A percentile compares a stretch with the other conserved stretches of the same genome.
phyloP scores from a whole-genome alignment of 2,113 vertebrate genomes.

The Globicephala melas region DNA sequence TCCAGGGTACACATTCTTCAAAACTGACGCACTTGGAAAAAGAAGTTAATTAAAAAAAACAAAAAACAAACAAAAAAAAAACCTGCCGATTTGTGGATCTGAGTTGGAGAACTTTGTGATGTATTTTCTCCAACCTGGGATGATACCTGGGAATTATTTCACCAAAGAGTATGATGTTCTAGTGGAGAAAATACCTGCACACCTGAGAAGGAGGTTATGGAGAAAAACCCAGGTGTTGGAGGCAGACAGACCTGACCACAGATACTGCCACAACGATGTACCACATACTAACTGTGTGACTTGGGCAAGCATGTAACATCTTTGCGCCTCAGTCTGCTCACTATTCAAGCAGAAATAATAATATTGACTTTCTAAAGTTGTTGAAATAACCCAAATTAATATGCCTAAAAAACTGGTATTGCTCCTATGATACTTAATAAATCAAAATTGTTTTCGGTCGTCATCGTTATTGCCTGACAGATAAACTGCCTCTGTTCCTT shows the following conservation, averaged over 20 bases:
- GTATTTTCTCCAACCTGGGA: neutral
- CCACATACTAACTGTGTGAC: neutral
- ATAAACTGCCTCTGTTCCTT: neutral
- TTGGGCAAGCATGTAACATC: neutral
- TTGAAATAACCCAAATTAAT: neutral
- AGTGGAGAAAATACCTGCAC: neutral
- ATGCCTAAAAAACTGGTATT: neutral
- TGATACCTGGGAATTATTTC: neutral
- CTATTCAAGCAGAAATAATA: neutral
- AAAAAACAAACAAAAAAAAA: neutral
- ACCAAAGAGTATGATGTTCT: neutral
- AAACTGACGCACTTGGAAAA: neutral
- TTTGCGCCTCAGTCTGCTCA: neutral
- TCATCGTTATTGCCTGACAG: neutral
- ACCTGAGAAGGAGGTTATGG: neutral
- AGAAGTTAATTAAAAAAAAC: neutral
- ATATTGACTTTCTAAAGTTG: neutral
- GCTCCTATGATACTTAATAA: neutral
- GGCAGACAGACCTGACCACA: neutral
- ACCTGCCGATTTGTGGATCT: neutral
- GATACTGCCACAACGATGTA: neutral
- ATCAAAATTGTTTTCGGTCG: neutral
- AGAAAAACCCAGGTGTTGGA: neutral
- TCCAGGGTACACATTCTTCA: neutral
- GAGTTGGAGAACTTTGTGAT: neutral